Evolutionary conservation across 2,797 vertebrate species (phyloP), one percentile per base, ranked within the genome.

Genomic region (Phrynocephalus vlangalii): DNA sequence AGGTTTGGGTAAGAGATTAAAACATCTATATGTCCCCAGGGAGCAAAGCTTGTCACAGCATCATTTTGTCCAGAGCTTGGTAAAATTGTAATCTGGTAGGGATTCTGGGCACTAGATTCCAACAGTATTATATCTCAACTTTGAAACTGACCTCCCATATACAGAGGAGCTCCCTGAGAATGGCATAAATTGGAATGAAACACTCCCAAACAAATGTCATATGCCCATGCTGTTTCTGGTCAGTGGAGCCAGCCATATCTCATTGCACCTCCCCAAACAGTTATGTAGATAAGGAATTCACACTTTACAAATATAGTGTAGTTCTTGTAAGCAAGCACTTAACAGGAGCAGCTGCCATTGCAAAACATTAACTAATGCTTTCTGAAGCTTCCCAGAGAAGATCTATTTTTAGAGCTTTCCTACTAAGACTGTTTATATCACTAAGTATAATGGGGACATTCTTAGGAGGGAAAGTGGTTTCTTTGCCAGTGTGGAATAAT

Each of bases 391-490:
- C 13, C 3, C 3, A 11, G 48, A 84, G 48, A 71, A 28, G 33
- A 5, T 30, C 72, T 91, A 86, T 91, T 89, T 89, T 91, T 86
- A 91, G 63, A 80, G 20, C 52, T 1, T 80, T 88, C 8, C 75
- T 91, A 90, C 60, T 67, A 38, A 44, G 60, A 66, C 52, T 83
- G 28, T 67, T 66, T 60, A 48, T 72, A 84, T 79, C 52, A 10
- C 56, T 38, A 9, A 56, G 50, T 16, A 38, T 77, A 83, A 83
- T 78, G 22, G 38, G 26, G 44, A 52, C 44, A 79, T 50, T 68
- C 63, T 38, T 28, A 68, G 8, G 22, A 7, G 1, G 67, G 9
- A 16, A n/a, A 30, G 2, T 28, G 63, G 20, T 1, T 73, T 48
- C 33, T 79, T 48, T 56, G 81, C 7, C 24, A 68, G 22, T 68